A percentile compares a stretch with the other conserved stretches of the same genome.
These are phyloP conservation scores for Sinella curviseta DNA, from an alignment of 1,140 invertebrate species.

Conservation along the genomic window DNA sequence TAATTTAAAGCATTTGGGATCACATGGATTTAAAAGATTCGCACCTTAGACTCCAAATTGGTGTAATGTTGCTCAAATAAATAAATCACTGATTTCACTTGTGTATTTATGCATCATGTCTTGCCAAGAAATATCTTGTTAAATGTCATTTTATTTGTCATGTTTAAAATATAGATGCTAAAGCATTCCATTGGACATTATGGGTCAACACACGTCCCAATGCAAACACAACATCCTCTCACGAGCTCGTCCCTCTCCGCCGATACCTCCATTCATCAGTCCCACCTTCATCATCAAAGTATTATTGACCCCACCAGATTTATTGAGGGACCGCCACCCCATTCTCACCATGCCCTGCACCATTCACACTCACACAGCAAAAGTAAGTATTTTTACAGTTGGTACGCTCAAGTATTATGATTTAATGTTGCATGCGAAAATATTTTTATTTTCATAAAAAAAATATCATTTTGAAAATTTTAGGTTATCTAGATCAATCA, in stretches of 20 bases:
- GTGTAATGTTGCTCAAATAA: too few species aligned
- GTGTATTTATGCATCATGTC: not conserved
- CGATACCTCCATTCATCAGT: slow-evolving; percentile 42
- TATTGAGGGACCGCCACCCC: slow-evolving; percentile 42
- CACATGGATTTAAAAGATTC: too few species aligned
- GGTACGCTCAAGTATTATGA: too few species aligned
- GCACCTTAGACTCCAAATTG: too few species aligned
- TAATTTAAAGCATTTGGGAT: too few species aligned
- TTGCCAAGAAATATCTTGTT: not conserved
- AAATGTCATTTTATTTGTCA: not conserved
- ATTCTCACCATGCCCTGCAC: slow-evolving; percentile 33
- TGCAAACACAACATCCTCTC: slow-evolving; percentile 43
- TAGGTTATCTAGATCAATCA: slow-evolving; percentile 47
- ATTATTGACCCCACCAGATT: slow-evolving; percentile 43
- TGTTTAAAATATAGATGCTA: slow-evolving; percentile 39
- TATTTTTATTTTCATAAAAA: not conserved
- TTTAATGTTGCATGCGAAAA: not conserved
- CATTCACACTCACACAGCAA: slow-evolving; percentile 39
- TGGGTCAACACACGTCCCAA: slow-evolving; percentile 43
- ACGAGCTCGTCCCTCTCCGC: slow-evolving; percentile 47
- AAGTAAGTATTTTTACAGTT: slow-evolving; percentile 40
- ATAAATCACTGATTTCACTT: too few species aligned
- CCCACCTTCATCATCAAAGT: slow-evolving; percentile 29
- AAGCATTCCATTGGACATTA: slow-evolving; percentile 49
- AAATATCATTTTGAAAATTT: not conserved